Evolutionary conservation across 2,888 invertebrate genomes (phyloP).

Genomic region (Tetropium fuscum): DNA sequence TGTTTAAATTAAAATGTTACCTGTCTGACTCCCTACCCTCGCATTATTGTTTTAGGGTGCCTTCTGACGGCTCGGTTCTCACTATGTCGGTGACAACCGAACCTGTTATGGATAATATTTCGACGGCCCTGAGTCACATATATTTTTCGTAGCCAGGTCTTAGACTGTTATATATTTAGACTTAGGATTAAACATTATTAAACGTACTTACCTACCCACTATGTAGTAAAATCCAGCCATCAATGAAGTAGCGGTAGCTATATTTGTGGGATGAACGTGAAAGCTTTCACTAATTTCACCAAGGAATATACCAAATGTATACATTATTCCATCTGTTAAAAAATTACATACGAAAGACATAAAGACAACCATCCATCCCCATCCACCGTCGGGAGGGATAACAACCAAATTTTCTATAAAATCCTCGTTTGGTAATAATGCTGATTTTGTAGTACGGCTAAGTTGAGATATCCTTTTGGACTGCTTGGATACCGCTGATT

Average conservation of each 20-base stretch:
- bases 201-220: conserved; percentile 47
- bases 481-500: background rate
- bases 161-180: background rate
- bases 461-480: background rate
- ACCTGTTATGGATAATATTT: no score
- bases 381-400: conserved; percentile 72
- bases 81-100: no score
- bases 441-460: background rate
- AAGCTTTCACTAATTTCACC: conserved; percentile 53
- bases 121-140: no score
- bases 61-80: no score
- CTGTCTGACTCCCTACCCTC: no score
- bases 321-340: conserved; percentile 71
- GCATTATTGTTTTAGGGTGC: no score
- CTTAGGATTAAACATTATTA: conserved; percentile 2
- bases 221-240: conserved; percentile 57
- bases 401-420: conserved; percentile 50
- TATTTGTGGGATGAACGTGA: conserved; percentile 45
- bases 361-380: conserved; percentile 72
- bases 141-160: no score
- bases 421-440: conserved; percentile 23
- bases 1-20: no score
- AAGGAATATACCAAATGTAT: conserved; percentile 72
- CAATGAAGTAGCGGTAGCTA: conserved; percentile 54
- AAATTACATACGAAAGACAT: conserved; percentile 70